A percentile compares a stretch with the other conserved stretches of the same genome.
phyloP scores from a whole-genome alignment of 2,113 vertebrate species.

The Ramphastos sulfuratus region DNA sequence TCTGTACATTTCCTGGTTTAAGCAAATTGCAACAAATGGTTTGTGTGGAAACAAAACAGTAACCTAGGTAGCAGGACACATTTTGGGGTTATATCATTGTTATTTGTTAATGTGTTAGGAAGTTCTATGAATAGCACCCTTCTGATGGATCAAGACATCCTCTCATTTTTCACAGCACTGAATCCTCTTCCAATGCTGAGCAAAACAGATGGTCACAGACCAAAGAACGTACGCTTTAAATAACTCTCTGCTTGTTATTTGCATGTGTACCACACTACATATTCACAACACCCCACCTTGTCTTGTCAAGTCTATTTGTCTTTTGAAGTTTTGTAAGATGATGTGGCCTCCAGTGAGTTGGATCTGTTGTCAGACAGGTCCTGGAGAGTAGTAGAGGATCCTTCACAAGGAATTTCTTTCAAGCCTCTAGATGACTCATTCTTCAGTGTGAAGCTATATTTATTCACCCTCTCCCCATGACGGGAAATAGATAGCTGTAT shows the following conservation, averaged over 20 bases:
- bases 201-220: conserved; percentile 26
- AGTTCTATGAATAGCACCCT: background rate
- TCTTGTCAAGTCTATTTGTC: background rate
- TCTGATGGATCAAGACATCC: background rate
- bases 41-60: background rate
- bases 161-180: conserved; percentile 13
- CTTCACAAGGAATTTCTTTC: background rate
- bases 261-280: background rate
- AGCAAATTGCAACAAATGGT: background rate
- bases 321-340: background rate
- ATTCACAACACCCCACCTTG: background rate
- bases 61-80: background rate
- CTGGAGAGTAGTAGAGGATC: background rate
- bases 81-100: background rate
- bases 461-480: background rate
- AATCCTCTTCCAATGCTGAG: background rate
- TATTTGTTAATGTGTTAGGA: background rate
- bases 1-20: background rate
- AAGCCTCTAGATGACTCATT: background rate
- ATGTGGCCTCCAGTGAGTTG: background rate
- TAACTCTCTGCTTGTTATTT: conserved; percentile 25
- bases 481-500: background rate
- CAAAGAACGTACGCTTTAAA: background rate
- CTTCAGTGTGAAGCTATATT: background rate
- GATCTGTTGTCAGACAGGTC: background rate